phyloP scores from a whole-genome alignment of 2,888 invertebrate genomes.

The Amiota mariae region DNA sequence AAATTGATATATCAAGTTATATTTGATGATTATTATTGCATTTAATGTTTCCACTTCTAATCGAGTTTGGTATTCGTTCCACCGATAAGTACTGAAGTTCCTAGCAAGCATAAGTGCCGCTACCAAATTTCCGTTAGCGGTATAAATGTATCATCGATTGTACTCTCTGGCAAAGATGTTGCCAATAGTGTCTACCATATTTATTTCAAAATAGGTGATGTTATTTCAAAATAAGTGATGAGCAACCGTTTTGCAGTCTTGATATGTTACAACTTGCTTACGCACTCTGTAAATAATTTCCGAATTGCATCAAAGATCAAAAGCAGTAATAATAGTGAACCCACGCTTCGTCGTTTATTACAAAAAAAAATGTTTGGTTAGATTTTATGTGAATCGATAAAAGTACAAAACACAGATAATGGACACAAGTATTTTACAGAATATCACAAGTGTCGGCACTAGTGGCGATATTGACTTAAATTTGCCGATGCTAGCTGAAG shows the following conservation, averaged over 20 bases:
- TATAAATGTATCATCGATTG: conserved; percentile 59
- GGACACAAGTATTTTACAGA: conserved; percentile 46
- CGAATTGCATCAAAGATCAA: conserved; percentile 60
- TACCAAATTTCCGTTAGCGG: conserved; percentile 55
- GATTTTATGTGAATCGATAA: conserved; percentile 44
- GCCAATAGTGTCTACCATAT: conserved; percentile 59
- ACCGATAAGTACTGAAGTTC: too few relatives aligned
- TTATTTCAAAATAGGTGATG: conserved; percentile 53
- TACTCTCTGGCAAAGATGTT: conserved; percentile 60
- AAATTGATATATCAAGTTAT: too few relatives aligned
- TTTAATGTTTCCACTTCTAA: too few relatives aligned
- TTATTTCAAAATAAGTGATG: conserved; percentile 52
- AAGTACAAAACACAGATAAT: conserved; percentile 23
- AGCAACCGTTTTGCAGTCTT: conserved; percentile 49
- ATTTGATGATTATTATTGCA: too few relatives aligned
- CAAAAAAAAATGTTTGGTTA: conserved; percentile 47
- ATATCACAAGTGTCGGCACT: conserved; percentile 30
- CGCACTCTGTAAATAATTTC: conserved; percentile 65
- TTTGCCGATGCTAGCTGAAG: conserved; percentile 34
- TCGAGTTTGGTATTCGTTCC: too few relatives aligned
- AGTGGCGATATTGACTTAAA: conserved; percentile 38
- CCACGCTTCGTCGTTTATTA: conserved; percentile 53
- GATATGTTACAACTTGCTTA: conserved; percentile 62
- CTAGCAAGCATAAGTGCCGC: conserved; percentile 49
- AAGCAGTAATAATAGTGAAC: conserved; percentile 45